Evolutionary conservation across 2,888 invertebrate genomes (phyloP).

Genomic region (Endotricha flammealis): DNA sequence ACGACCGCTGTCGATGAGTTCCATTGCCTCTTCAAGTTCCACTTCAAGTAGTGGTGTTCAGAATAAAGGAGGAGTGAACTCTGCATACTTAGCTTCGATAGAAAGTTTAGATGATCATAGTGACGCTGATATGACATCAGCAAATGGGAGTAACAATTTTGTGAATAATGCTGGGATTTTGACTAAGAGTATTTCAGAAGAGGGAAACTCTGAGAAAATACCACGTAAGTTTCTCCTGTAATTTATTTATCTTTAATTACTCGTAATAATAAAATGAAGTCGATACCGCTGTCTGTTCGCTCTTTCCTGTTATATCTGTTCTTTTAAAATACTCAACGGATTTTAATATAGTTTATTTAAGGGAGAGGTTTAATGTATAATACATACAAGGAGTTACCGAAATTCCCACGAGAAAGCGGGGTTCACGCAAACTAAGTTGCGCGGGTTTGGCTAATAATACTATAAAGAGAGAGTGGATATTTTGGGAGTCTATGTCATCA

Average conservation of each 20-base stretch:
- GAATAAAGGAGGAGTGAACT: constrained; percentile 81
- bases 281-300: neutral
- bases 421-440: no score
- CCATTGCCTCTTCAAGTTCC: constrained; percentile 86
- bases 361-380: no score
- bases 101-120: constrained; percentile 92
- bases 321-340: no score
- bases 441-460: no score
- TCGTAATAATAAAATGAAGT: neutral
- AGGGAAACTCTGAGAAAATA: constrained; percentile 45
- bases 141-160: constrained; percentile 64
- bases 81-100: constrained; percentile 90
- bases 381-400: no score
- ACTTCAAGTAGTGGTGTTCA: constrained; percentile 80
- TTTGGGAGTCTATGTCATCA: no score
- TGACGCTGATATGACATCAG: constrained; percentile 80
- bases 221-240: constrained; percentile 46
- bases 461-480: no score
- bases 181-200: constrained; percentile 50
- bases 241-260: neutral
- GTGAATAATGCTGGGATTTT: constrained; percentile 59
- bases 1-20: constrained; percentile 86
- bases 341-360: no score
- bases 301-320: no score
- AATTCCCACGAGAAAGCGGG: no score